Evolutionary conservation across 1,140 invertebrate species (phyloP).

Genomic region (Plutomurus gul): DNA sequence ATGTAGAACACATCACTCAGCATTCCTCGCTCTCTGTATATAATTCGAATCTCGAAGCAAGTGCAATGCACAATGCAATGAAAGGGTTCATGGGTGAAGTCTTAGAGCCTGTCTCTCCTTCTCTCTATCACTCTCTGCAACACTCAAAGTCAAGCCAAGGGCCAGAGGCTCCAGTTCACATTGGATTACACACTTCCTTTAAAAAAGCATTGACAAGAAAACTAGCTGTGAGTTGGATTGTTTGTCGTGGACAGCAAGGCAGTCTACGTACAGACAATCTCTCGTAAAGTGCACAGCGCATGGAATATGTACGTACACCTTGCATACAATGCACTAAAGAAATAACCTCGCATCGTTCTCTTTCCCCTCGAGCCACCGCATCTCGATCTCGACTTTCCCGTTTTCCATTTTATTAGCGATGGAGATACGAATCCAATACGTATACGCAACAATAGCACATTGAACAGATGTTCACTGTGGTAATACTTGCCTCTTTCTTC

Average conservation of each 20-base stretch:
- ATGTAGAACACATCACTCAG: not conserved
- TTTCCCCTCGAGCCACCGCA: not conserved
- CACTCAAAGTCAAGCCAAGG: not conserved
- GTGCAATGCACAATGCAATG: not conserved
- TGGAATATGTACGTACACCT: too few species aligned
- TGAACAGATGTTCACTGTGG: too few species aligned
- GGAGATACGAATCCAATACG: not conserved
- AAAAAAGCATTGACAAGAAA: not conserved
- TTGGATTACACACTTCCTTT: constrained; percentile 3
- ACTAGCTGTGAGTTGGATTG: constrained; percentile 3
- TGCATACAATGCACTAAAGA: too few species aligned
- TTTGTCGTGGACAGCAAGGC: too few species aligned
- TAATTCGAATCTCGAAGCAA: not conserved
- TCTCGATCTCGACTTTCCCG: not conserved
- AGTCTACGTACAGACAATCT: too few species aligned
- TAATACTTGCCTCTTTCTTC: too few species aligned
- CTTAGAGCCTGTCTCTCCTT: too few species aligned
- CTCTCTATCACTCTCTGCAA: too few species aligned
- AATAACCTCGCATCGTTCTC: too few species aligned
- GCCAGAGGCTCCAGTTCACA: constrained; percentile 21
- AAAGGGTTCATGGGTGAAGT: too few species aligned
- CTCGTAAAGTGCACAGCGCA: too few species aligned
- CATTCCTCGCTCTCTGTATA: not conserved
- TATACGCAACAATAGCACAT: too few species aligned
- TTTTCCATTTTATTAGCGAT: not conserved